Conservation (phyloP, 2,888 invertebrate genomes). For the Macrosiphum euphorbiae region DNA sequence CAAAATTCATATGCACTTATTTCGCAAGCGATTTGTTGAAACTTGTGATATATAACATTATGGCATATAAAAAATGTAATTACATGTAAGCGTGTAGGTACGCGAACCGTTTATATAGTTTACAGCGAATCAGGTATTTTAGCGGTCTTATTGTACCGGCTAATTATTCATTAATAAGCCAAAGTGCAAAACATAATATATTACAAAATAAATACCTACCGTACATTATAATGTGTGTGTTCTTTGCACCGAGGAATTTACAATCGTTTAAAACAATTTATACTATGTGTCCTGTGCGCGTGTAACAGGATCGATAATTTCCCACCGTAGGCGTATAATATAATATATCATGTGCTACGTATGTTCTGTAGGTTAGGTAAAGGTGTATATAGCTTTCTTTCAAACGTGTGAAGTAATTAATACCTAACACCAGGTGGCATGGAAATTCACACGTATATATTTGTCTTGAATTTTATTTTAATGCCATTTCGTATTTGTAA, state of each 20-base stretch:
- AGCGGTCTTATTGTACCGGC: neutral
- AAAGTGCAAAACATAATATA: neutral
- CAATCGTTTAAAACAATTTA: slow-evolving; percentile 51
- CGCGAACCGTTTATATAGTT: neutral
- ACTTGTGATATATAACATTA: neutral
- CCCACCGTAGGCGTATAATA: slow-evolving; percentile 9
- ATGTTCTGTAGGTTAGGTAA: slow-evolving; percentile 2
- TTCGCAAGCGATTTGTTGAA: neutral
- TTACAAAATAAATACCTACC: neutral
- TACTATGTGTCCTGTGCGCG: slow-evolving; percentile 21
- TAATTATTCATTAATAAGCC: slow-evolving; percentile 39
- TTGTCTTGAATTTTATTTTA: slow-evolving; percentile 16
- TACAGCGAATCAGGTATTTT: slow-evolving; percentile 33
- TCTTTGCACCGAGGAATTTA: slow-evolving; percentile 49
- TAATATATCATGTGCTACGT: neutral
- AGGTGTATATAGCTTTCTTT: neutral
- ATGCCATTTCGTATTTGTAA: neutral
- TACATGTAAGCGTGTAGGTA: neutral
- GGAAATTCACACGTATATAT: slow-evolving; percentile 21
- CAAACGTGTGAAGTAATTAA: slow-evolving; percentile 61
- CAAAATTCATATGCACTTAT: neutral
- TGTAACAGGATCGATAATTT: slow-evolving; percentile 56
- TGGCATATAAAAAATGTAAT: slow-evolving; percentile 18
- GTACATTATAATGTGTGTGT: neutral
- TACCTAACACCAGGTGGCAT: slow-evolving; percentile 49